Evolutionary conservation across 1,140 invertebrate species (phyloP).

Genomic region (Drosophila sturtevanti): DNA sequence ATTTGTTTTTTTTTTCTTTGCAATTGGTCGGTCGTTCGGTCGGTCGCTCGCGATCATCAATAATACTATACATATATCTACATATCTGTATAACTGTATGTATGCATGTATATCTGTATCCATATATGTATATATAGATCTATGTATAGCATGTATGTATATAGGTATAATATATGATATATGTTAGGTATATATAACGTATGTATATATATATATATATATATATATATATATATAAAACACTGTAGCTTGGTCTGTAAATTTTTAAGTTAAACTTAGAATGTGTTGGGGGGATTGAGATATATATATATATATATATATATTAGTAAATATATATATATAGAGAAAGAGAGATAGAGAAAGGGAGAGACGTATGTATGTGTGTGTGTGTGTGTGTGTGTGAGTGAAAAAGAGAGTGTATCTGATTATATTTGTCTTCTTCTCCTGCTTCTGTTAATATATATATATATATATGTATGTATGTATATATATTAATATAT

Average conservation of each 20-base stretch:
- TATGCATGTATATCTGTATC: too few relatives aligned
- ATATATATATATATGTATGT: background rate
- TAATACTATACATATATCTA: slow-evolving; percentile 40
- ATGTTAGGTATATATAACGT: background rate
- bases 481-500: slow-evolving; percentile 28
- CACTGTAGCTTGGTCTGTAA: slow-evolving; percentile 42
- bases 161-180: background rate
- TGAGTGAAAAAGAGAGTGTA: slow-evolving; percentile 20
- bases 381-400: background rate
- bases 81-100: slow-evolving; percentile 16
- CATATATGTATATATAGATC: too few relatives aligned
- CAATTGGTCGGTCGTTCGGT: slow-evolving; percentile 81
- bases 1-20: slow-evolving; percentile 48
- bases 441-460: slow-evolving; percentile 19
- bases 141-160: too few relatives aligned
- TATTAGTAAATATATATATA: too few relatives aligned
- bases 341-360: background rate
- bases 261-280: slow-evolving; percentile 16
- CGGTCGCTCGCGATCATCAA: slow-evolving; percentile 59
- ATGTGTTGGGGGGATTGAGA: background rate
- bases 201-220: slow-evolving; percentile 15
- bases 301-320: too few relatives aligned
- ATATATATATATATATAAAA: slow-evolving; percentile 45
- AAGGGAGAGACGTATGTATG: background rate
- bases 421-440: slow-evolving; percentile 27